Base-by-base conservation (phyloP, 2,113 vertebrate genomes). In the Herpetotheres cachinnans region DNA sequence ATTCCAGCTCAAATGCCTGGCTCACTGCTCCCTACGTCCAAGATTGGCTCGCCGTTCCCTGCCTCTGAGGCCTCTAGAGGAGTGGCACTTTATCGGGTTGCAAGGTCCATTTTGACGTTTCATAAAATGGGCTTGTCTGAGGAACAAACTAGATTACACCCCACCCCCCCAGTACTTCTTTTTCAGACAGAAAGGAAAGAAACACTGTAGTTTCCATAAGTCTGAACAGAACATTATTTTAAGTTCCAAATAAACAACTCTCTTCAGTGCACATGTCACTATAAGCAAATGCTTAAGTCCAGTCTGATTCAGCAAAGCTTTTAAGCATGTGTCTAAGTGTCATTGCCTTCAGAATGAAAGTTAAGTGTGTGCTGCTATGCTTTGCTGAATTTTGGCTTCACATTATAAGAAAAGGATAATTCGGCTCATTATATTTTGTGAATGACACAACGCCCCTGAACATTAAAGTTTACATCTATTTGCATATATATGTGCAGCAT, bases 361-460 rank as follows among this genome's bases (percentile, higher is more conserved):
- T 90, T 91, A 90, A 95, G 84, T 58, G 76, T 27, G 50, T 74
- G 59, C 84, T 86, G 95, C 91, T 93, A 92, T 91, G 89, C 94
- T 93, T 95, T 95, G 89, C 84, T 96, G 84, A 93, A 94, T 97
- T 95, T 95, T 94, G 96, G 95, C 89, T 71, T 94, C 74, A 62
- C 1, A 8, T 62, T 86, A 17, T 47, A 94, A 94, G 93, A 93
- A 97, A 91, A 87, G 38, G 86, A 91, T 95, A 94, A 96, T 96
- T 93, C 88, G 78, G 58, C 91, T 97, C 84, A 91, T 96, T 97
- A 90, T 95, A 88, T 87, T 95, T 96, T 91, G 95, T 91, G 93
- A 96, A 97, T 90, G 89, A 96, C 97, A 97, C 95, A 80, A 93
- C 88, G 84, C 93, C 93, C 95, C 93, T 88, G 87, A 96, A 96